Evolutionary conservation across 2,888 invertebrate genomes (phyloP).

Genomic region (Holacanthella duospinosa): DNA sequence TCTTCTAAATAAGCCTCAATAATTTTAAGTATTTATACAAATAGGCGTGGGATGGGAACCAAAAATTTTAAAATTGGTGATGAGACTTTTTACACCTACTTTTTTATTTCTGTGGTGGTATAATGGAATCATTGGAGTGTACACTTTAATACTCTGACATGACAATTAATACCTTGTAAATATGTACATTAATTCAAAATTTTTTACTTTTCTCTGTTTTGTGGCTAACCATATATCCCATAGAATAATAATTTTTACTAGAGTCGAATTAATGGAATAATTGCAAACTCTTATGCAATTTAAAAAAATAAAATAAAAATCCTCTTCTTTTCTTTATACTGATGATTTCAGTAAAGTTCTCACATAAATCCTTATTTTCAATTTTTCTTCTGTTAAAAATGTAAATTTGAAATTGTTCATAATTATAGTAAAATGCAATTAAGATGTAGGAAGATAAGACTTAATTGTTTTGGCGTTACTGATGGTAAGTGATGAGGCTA

Average conservation of each 20-base stretch:
- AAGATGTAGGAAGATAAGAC: not conserved
- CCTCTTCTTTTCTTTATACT: not conserved
- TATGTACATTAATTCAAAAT: not conserved
- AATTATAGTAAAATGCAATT: not conserved
- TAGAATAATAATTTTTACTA: too few species aligned
- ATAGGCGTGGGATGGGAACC: not conserved
- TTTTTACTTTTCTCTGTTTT: not conserved
- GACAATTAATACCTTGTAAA: not conserved
- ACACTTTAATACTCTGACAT: not conserved
- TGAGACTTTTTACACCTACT: too few species aligned
- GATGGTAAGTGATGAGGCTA: not conserved
- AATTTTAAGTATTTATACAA: too few species aligned
- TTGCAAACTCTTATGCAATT: not conserved
- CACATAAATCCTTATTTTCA: not conserved
- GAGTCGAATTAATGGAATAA: not conserved
- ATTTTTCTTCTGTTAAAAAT: not conserved
- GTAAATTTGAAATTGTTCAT: not conserved
- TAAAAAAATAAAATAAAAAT: too few species aligned
- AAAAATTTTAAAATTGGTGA: not conserved
- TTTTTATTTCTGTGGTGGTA: not conserved
- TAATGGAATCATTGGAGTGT: not conserved
- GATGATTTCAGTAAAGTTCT: not conserved
- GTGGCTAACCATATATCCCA: not conserved
- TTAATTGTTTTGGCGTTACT: not conserved
- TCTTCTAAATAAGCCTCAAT: too few species aligned